Evolutionary conservation across 2,888 invertebrate species (phyloP).

Genomic region (Herminia tarsipennalis): DNA sequence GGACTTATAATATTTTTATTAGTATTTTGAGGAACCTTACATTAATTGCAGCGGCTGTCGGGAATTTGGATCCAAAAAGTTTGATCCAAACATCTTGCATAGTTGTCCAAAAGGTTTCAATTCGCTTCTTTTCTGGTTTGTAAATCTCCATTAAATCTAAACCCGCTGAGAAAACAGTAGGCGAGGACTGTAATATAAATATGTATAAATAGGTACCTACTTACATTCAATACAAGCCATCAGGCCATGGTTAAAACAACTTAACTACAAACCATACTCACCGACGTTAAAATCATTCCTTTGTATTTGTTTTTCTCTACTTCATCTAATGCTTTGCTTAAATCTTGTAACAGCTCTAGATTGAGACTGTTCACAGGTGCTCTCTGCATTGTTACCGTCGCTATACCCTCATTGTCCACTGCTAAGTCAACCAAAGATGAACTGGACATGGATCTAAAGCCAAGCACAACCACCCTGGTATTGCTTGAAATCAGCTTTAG

Average conservation of each 20-base stretch:
- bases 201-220: too few species aligned
- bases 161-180: background rate
- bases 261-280: background rate
- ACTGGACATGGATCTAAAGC: background rate
- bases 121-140: background rate
- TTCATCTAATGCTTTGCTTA: background rate
- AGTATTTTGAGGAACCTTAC: too few species aligned
- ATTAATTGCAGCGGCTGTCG: background rate
- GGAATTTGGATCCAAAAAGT: background rate
- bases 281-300: background rate
- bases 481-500: background rate
- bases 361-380: background rate
- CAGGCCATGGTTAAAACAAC: background rate
- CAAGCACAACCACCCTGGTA: background rate
- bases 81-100: background rate
- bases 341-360: background rate
- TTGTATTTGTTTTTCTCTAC: background rate
- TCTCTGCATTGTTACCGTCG: constrained; percentile 1
- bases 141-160: background rate
- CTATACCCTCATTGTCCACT: constrained; percentile 1
- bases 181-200: background rate
- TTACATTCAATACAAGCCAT: background rate
- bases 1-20: too few species aligned
- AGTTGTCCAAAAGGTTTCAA: background rate
- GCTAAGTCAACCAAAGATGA: background rate